Evolutionary conservation across 2,113 vertebrate species (phyloP), one percentile per base, ranked within the genome.

Genomic region (Axis porcinus): DNA sequence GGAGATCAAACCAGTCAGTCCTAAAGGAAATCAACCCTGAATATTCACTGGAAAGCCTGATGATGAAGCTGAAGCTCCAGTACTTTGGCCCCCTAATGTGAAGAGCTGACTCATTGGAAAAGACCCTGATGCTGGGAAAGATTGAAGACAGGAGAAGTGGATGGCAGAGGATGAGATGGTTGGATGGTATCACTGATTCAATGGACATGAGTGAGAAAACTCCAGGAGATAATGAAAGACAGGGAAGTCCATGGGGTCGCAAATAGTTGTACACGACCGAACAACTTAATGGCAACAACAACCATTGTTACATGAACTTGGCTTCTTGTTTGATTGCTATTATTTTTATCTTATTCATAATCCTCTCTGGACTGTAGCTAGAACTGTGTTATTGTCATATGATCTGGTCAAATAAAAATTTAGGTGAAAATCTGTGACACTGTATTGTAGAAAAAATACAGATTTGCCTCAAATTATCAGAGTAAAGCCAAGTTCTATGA

Each of bases 161-260:
- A 74, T 40, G 36, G 40, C 67, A 40, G 67, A 70, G 36, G 67
- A 40, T 40, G n/a, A 40, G n/a, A 40, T 36, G 2, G 67, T 40
- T 74, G 67, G 67, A 40, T 23, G 67, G 19, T 5, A 3, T 36
- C 64, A 36, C 64, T 40, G 36, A 25, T 25, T 70, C 10, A 25
- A 74, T 40, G 36, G 36, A 74, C 67, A 74, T 40, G 67, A 74
- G 23, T 74, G 67, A 74, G 36, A 40, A 25, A 40, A 74, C n/a
- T 40, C 67, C 36, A 74, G 36, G 36, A 74, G 11, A 40, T 74
- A 74, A 74, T 40, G 67, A 40, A 74, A 74, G 67, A 23, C n/a
- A 23, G 2, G 36, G 36, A 74, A 74, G 67, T 40, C 36, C 0
- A 2, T 6, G 21, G 67, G 6, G 10, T 40, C 0, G 3, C 5